Evolutionary conservation across 2,113 vertebrate species (phyloP).

Genomic region (Anseranas semipalmata): DNA sequence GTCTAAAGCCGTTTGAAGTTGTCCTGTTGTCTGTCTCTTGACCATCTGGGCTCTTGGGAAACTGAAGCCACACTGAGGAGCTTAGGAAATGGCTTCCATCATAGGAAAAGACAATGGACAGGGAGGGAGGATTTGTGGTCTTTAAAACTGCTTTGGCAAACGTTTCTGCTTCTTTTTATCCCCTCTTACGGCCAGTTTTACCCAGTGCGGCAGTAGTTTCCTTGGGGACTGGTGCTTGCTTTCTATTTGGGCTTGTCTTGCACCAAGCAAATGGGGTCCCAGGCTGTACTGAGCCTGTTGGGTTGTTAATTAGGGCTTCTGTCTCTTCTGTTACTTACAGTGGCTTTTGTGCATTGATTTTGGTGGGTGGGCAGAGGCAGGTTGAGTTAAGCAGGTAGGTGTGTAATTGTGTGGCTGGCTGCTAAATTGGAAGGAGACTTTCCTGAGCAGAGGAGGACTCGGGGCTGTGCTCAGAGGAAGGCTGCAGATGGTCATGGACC

Average conservation of each 20-base stretch:
- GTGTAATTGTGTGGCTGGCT: constrained; percentile 41
- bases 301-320: neutral
- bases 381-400: constrained; percentile 20
- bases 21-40: neutral
- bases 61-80: neutral
- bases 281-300: neutral
- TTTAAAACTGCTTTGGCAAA: neutral
- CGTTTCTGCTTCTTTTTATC: neutral
- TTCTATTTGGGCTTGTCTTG: neutral
- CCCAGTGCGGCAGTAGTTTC: neutral
- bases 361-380: neutral
- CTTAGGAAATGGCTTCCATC: neutral
- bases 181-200: neutral
- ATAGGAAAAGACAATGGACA: neutral
- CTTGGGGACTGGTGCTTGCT: neutral
- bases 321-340: neutral
- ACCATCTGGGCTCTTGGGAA: neutral
- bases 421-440: constrained; percentile 30
- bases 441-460: constrained; percentile 26
- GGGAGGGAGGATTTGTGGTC: neutral
- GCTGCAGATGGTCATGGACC: constrained; percentile 43
- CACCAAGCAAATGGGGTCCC: neutral
- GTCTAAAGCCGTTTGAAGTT: neutral
- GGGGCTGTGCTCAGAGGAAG: neutral
- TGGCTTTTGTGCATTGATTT: neutral